A percentile compares a stretch with the other conserved stretches of the same genome.
These are phyloP conservation scores for Eurystomus glaucurus DNA, from an alignment of 2,797 vertebrate genomes.

Conservation along the genomic window DNA sequence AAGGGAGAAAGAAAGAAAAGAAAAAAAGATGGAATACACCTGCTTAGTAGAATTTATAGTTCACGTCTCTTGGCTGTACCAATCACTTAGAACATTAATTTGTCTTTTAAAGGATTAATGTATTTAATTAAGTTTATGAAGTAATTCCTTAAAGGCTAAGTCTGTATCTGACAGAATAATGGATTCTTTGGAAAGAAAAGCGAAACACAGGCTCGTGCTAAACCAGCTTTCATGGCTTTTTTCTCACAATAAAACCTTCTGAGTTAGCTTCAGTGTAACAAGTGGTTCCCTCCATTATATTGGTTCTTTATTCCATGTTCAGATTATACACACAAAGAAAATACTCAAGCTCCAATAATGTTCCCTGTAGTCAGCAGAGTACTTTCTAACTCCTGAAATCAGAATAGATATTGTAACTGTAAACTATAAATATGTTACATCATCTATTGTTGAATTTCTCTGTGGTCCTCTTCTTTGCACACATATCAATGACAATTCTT, in stretches of 20 bases:
- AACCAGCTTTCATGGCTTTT: neutral
- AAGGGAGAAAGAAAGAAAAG: neutral
- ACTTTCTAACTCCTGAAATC: neutral
- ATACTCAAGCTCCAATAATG: neutral
- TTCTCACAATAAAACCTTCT: neutral
- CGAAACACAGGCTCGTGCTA: neutral
- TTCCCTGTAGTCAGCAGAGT: neutral
- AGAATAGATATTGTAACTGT: constrained; percentile 36
- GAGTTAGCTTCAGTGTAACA: neutral
- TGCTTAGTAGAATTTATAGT: constrained; percentile 56
- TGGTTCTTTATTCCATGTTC: neutral
- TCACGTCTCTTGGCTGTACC: constrained; percentile 47
- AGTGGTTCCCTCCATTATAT: neutral
- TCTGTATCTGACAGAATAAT: constrained; percentile 48
- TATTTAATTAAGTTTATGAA: constrained; percentile 76
- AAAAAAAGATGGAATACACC: constrained; percentile 37
- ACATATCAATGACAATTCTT: neutral
- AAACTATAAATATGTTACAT: neutral
- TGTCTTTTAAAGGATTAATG: constrained; percentile 74
- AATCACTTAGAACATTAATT: constrained; percentile 70
- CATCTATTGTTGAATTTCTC: neutral
- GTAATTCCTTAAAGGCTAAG: constrained; percentile 56
- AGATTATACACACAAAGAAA: neutral
- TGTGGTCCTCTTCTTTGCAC: neutral
- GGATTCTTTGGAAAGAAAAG: constrained; percentile 45